Conservation (phyloP, 2,797 vertebrate genomes). For the Hydrophis major region DNA sequence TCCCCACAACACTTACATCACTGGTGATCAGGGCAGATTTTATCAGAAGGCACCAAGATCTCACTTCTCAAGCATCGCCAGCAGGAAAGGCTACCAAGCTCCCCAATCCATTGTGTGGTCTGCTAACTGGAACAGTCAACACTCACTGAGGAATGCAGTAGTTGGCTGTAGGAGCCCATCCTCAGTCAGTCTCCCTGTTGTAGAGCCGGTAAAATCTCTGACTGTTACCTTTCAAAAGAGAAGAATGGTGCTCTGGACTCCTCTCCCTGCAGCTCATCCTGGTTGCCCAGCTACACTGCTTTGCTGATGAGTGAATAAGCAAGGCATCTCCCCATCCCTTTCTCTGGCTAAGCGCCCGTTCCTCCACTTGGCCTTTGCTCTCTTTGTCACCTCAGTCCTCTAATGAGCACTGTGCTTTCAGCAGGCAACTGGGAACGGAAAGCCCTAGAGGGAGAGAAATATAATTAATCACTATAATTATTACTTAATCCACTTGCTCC, state of each 20-base stretch:
- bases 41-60: background rate
- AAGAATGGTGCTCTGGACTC: background rate
- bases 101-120: background rate
- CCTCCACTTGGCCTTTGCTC: background rate
- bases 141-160: background rate
- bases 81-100: background rate
- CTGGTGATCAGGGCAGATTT: background rate
- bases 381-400: background rate
- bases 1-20: background rate
- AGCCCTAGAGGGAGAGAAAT: constrained; percentile 11
- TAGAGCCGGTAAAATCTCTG: background rate
- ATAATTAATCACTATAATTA: constrained; percentile 35
- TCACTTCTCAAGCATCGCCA: background rate
- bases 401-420: constrained; percentile 9
- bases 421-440: constrained; percentile 14
- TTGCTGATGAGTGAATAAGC: background rate
- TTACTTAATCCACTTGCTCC: constrained; percentile 29
- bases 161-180: background rate
- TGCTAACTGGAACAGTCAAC: background rate
- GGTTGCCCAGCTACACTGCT: background rate
- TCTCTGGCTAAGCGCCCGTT: background rate
- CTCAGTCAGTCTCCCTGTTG: background rate
- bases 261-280: background rate
- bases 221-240: background rate
- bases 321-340: background rate